A percentile compares a stretch with the other conserved stretches of the same genome.
phyloP scores from a whole-genome alignment of 2,113 vertebrate genomes.

The Grallaria varia region DNA sequence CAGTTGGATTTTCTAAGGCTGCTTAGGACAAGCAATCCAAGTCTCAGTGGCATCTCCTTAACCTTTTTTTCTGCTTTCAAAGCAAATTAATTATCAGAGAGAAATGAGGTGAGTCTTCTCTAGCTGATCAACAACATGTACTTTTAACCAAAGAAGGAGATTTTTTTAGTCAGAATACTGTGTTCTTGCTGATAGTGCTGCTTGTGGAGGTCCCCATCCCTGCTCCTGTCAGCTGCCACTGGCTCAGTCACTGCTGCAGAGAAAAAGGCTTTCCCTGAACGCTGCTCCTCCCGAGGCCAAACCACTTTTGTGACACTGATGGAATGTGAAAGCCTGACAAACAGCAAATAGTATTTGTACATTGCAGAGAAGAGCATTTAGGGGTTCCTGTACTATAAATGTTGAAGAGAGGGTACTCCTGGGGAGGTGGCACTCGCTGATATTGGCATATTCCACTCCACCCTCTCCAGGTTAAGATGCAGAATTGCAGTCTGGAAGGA shows the following conservation, averaged over 20 bases:
- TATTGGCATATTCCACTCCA: conserved; percentile 59
- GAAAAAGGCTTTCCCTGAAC: not conserved
- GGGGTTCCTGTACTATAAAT: not conserved
- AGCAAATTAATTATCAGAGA: not conserved
- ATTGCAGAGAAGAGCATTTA: not conserved
- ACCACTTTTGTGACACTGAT: not conserved
- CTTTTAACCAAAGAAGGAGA: not conserved
- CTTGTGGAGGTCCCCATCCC: not conserved
- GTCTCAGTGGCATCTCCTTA: not conserved
- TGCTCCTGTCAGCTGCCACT: not conserved
- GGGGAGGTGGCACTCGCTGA: not conserved
- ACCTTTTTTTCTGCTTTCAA: not conserved
- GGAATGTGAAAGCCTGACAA: not conserved
- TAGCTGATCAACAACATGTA: not conserved
- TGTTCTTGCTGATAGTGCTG: not conserved
- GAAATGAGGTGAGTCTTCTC: not conserved
- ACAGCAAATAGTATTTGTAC: not conserved
- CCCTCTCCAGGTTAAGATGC: conserved; percentile 72
- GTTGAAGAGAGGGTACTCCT: not conserved
- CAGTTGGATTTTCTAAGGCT: not conserved
- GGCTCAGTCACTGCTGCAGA: not conserved
- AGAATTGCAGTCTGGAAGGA: conserved; percentile 46
- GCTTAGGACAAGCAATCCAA: not conserved
- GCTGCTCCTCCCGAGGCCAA: not conserved
- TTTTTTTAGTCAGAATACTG: not conserved